phyloP scores from a whole-genome alignment of 2,797 vertebrate genomes.

The Enteromius unitaeniatus region DNA sequence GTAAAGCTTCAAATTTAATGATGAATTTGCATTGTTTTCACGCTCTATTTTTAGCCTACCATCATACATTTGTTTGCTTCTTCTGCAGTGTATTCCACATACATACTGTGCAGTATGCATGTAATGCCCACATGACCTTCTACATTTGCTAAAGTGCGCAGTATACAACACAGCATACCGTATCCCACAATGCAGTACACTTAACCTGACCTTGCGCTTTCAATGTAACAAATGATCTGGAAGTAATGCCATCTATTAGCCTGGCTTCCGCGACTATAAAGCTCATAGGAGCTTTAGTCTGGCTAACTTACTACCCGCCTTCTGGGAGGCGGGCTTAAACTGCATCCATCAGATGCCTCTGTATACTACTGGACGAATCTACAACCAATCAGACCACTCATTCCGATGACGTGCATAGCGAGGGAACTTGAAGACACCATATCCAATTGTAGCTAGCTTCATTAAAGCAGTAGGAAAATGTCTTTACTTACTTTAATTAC shows the following conservation, averaged over 20 bases:
- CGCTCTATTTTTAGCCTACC: background rate
- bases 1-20: background rate
- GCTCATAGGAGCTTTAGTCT: no score
- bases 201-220: background rate
- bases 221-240: background rate
- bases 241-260: background rate
- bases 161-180: background rate
- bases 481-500: no score
- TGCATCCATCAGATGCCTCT: no score
- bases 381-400: no score
- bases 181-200: background rate
- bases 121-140: background rate
- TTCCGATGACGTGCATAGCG: no score
- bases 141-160: background rate
- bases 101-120: background rate
- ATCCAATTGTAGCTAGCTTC: no score
- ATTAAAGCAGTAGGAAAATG: no score
- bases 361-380: no score
- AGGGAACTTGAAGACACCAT: no score
- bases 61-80: background rate
- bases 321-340: no score
- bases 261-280: no score
- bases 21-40: background rate
- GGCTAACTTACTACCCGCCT: no score
- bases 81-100: background rate